Conservation (phyloP, 2,797 vertebrate genomes). For the Ataeniobius toweri region DNA sequence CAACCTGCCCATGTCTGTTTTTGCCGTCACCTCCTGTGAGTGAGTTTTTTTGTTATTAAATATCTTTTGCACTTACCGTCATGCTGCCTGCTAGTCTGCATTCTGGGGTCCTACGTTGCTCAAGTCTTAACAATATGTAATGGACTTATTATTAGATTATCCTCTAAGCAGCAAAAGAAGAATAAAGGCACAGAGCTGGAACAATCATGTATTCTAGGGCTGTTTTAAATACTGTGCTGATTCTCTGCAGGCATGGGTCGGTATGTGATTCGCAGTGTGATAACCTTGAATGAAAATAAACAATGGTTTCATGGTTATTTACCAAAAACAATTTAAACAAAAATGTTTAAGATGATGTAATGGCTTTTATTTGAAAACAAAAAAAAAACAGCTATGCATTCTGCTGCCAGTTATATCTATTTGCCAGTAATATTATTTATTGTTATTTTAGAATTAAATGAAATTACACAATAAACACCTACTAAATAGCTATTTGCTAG, state of each 20-base stretch:
- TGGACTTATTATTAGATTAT: background rate
- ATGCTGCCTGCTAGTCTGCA: too few species aligned
- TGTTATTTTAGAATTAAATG: background rate
- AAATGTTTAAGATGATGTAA: too few species aligned
- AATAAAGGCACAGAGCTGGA: slow-evolving; percentile 5
- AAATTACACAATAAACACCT: background rate
- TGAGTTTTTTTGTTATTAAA: too few species aligned
- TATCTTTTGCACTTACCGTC: too few species aligned
- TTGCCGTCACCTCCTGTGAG: too few species aligned
- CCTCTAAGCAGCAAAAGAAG: slow-evolving; percentile 2
- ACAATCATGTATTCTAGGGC: background rate
- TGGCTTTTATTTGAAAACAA: background rate
- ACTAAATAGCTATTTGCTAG: background rate
- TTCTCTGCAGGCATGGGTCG: background rate
- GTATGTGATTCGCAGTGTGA: background rate
- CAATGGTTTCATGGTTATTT: background rate
- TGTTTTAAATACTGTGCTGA: background rate
- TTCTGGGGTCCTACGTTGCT: too few species aligned
- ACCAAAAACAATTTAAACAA: background rate
- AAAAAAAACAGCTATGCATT: background rate
- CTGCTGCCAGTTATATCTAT: background rate
- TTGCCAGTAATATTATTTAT: background rate
- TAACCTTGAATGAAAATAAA: background rate
- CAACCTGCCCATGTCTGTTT: too few species aligned
- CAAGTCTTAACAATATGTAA: background rate